Evolutionary conservation across 2,888 invertebrate species (phyloP).

Genomic region (Reticulitermes lucifugus): DNA sequence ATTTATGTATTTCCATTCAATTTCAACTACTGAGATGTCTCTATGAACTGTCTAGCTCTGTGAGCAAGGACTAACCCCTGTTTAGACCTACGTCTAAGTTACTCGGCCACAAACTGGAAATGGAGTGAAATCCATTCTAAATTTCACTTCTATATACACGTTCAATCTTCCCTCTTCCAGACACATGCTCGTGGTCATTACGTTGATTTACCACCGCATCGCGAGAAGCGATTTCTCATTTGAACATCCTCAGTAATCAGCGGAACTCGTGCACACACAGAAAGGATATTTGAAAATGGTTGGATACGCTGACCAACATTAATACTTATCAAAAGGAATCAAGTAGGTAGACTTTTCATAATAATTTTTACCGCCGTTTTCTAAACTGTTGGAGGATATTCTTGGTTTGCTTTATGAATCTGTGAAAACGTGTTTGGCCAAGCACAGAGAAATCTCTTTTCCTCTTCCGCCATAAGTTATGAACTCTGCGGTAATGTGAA

Average conservation of each 20-base stretch:
- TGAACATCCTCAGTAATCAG: constrained; percentile 6
- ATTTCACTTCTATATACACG: not conserved
- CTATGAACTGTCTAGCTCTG: no score
- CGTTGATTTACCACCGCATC: not conserved
- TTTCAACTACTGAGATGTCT: no score
- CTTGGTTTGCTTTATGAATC: no score
- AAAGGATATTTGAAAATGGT: constrained; percentile 20
- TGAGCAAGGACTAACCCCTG: not conserved
- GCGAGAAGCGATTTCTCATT: constrained; percentile 2
- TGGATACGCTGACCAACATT: not conserved
- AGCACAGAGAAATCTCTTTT: no score
- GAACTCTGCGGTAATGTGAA: no score
- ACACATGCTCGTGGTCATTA: constrained; percentile 26
- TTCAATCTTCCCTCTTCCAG: not conserved
- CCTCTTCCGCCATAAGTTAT: no score
- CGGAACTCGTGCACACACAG: not conserved
- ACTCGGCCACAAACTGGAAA: no score
- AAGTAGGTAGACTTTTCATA: not conserved
- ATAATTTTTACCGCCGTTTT: not conserved
- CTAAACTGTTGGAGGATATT: not conserved
- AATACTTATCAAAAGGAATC: constrained; percentile 10
- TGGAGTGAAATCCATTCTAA: constrained; percentile 15
- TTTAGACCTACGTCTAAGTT: not conserved
- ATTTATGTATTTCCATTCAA: no score
- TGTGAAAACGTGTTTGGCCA: no score